A percentile compares a stretch with the other conserved stretches of the same genome.
These are phyloP conservation scores for Oceanites oceanicus DNA, from an alignment of 2,113 vertebrate species.

Conservation along the genomic window DNA sequence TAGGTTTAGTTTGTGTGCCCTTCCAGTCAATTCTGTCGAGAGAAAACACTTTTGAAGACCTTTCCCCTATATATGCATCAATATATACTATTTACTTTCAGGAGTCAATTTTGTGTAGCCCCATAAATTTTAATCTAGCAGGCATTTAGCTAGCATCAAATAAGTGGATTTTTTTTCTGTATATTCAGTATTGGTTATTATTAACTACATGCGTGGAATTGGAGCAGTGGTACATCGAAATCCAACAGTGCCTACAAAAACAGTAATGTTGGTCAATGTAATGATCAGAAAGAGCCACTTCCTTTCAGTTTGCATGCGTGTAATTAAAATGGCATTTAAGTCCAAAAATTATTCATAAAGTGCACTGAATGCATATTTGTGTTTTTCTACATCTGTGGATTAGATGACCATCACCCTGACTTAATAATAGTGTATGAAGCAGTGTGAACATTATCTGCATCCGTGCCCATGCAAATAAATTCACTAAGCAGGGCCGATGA, in stretches of 20 bases:
- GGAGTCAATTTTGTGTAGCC: background rate
- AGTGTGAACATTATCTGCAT: background rate
- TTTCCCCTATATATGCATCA: background rate
- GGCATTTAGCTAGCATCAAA: background rate
- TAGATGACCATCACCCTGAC: background rate
- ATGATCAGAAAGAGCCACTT: background rate
- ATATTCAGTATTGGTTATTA: background rate
- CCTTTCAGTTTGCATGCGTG: background rate
- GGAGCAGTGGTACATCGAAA: background rate
- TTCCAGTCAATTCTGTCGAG: background rate
- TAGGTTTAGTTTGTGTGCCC: background rate
- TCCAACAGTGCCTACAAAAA: background rate
- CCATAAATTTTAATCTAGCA: background rate
- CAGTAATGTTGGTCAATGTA: accelerated
- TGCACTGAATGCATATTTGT: background rate
- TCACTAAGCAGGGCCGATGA: background rate
- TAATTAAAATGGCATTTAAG: background rate
- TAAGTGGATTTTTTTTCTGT: background rate
- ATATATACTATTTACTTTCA: background rate
- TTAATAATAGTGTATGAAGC: background rate
- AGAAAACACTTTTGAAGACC: background rate
- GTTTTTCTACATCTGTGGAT: background rate
- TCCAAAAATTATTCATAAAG: background rate
- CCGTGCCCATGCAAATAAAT: background rate
- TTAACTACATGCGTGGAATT: background rate